Percentiles rank a stretch among this genome's conserved stretches.
phyloP scores from a whole-genome alignment of 2,797 vertebrate genomes.

The Pantherophis vulpinus region DNA sequence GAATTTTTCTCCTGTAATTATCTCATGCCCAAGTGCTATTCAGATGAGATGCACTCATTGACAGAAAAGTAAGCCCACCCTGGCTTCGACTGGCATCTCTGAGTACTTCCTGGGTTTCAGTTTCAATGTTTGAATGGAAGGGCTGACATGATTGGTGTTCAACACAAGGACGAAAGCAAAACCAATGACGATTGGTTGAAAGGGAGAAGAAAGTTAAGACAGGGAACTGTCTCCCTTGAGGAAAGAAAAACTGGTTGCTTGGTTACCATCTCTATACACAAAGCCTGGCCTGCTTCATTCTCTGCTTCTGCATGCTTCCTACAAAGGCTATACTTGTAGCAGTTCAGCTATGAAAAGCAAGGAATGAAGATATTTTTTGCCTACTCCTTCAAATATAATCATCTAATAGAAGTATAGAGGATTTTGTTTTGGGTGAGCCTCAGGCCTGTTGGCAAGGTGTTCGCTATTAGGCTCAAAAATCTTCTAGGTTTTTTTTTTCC shows the following conservation, averaged over 20 bases:
- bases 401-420: not conserved
- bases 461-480: not conserved
- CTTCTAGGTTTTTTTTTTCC: not conserved
- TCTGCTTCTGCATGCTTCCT: not conserved
- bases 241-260: slow-evolving; percentile 10
- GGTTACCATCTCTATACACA: not conserved
- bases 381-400: not conserved
- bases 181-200: not conserved
- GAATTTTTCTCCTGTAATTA: not conserved
- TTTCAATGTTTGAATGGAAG: not conserved
- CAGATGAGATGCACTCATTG: not conserved
- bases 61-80: not conserved
- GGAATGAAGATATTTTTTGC: not conserved
- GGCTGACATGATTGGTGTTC: not conserved
- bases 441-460: not conserved
- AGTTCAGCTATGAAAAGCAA: not conserved
- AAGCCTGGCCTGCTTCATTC: not conserved
- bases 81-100: not conserved
- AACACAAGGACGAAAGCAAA: not conserved
- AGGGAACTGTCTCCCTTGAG: not conserved
- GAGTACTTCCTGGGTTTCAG: not conserved
- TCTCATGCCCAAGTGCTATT: not conserved
- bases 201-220: not conserved
- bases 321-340: not conserved
- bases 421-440: not conserved